A percentile compares a stretch with the other conserved stretches of the same genome.
Evolutionary conservation across 2,113 vertebrate species (phyloP).

Genomic region (Microtus oregoni): DNA sequence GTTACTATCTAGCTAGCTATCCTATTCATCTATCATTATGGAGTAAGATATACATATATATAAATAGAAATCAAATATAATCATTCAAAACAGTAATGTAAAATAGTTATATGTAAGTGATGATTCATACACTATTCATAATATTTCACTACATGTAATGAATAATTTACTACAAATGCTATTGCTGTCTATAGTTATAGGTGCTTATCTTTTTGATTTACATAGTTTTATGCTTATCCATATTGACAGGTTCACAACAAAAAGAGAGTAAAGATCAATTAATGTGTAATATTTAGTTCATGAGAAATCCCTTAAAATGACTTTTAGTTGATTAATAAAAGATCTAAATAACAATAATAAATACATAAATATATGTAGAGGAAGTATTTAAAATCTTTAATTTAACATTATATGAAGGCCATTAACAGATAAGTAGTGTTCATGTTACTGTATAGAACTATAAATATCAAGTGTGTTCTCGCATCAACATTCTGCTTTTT

Average conservation of each 20-base stretch:
- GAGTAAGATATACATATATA: neutral
- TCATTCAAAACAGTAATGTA: neutral
- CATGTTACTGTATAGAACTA: neutral
- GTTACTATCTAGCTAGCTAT: neutral
- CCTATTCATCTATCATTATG: neutral
- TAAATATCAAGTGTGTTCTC: slow-evolving; percentile 18
- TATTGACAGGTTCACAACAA: slow-evolving; percentile 2
- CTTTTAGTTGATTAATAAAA: slow-evolving; percentile 45
- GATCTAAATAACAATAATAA: no score
- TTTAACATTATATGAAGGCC: slow-evolving; percentile 14
- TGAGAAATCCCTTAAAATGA: neutral
- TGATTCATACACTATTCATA: neutral
- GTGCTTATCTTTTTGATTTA: neutral
- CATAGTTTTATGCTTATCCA: neutral
- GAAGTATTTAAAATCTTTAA: slow-evolving; percentile 22
- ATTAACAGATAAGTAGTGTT: neutral
- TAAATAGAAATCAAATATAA: neutral
- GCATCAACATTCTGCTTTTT: neutral
- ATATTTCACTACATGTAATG: neutral
- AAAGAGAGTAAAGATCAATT: neutral
- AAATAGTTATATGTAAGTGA: neutral
- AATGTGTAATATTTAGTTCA: neutral
- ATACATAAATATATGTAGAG: neutral
- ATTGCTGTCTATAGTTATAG: neutral
- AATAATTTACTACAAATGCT: neutral